Evolutionary conservation across 1,140 invertebrate genomes (phyloP).

Genomic region (Neelides sp.): DNA sequence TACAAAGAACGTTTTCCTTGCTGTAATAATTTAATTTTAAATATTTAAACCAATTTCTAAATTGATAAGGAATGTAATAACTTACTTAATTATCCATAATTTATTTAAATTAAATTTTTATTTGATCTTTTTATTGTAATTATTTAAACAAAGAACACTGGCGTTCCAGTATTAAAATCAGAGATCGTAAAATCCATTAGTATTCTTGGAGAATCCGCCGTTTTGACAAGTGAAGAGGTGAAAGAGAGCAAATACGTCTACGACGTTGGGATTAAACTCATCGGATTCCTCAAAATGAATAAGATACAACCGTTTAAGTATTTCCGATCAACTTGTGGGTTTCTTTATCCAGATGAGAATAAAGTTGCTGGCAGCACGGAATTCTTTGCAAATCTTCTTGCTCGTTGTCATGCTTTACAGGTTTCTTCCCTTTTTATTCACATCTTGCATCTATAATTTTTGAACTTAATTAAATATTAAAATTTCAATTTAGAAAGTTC

Average conservation of each 20-base stretch:
- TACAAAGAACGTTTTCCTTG: slow-evolving; percentile 3
- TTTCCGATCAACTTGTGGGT: slow-evolving; percentile 11
- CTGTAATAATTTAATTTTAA: slow-evolving; percentile 8
- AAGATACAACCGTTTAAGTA: slow-evolving; percentile 10
- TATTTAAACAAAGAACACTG: slow-evolving; percentile 19
- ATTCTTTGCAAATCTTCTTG: slow-evolving; percentile 17
- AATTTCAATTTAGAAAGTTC: slow-evolving; percentile 19
- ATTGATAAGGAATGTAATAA: background rate
- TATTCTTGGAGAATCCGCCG: slow-evolving; percentile 10
- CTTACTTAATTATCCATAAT: background rate
- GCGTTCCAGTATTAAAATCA: slow-evolving; percentile 18
- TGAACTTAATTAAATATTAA: background rate
- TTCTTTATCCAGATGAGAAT: slow-evolving; percentile 27
- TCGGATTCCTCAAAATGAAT: slow-evolving; percentile 14
- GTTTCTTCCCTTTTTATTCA: slow-evolving; percentile 5
- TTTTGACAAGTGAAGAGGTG: slow-evolving; percentile 13
- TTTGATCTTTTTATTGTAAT: too few species aligned
- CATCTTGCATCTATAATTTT: background rate
- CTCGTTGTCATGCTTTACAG: slow-evolving; percentile 19
- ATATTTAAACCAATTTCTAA: background rate
- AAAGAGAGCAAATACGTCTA: slow-evolving; percentile 9
- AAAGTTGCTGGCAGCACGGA: slow-evolving; percentile 19
- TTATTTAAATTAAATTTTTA: background rate
- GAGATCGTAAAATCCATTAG: slow-evolving; percentile 12
- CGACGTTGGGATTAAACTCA: slow-evolving; percentile 13